Conservation (phyloP, 2,113 vertebrate species). For the Gallinago jamesoni region DNA sequence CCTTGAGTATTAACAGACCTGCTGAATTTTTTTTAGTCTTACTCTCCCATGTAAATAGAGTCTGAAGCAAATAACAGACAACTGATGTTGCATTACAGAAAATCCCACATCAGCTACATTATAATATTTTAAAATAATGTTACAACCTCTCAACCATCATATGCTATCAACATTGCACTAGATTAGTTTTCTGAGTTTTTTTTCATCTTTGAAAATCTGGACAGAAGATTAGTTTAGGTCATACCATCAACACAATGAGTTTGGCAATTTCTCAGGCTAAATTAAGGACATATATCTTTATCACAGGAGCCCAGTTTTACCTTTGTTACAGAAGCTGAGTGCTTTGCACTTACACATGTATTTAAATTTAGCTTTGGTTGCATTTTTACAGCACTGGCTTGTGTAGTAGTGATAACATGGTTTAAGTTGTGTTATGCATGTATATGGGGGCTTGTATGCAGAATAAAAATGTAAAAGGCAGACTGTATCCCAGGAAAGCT, state of each 20-base stretch:
- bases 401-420: neutral
- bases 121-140: slow-evolving; percentile 56
- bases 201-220: slow-evolving; percentile 24
- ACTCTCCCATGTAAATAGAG: slow-evolving; percentile 3
- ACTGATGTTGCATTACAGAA: slow-evolving; percentile 38
- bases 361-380: slow-evolving; percentile 54
- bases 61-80: slow-evolving; percentile 29
- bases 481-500: neutral
- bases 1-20: slow-evolving; percentile 19
- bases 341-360: neutral
- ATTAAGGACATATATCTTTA: slow-evolving; percentile 26
- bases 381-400: slow-evolving; percentile 24
- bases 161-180: slow-evolving; percentile 9
- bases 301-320: slow-evolving; percentile 13
- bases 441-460: neutral
- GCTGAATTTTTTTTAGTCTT: neutral
- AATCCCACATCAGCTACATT: slow-evolving; percentile 29
- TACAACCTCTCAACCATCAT: slow-evolving; percentile 26
- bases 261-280: slow-evolving; percentile 35
- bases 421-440: neutral
- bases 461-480: neutral
- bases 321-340: slow-evolving; percentile 37
- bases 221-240: slow-evolving; percentile 56
- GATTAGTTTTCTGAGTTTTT: slow-evolving; percentile 54
- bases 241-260: slow-evolving; percentile 40